These are phyloP conservation scores for Hestina assimilis DNA, from an alignment of 1,140 invertebrate species.

Conservation along the genomic window DNA sequence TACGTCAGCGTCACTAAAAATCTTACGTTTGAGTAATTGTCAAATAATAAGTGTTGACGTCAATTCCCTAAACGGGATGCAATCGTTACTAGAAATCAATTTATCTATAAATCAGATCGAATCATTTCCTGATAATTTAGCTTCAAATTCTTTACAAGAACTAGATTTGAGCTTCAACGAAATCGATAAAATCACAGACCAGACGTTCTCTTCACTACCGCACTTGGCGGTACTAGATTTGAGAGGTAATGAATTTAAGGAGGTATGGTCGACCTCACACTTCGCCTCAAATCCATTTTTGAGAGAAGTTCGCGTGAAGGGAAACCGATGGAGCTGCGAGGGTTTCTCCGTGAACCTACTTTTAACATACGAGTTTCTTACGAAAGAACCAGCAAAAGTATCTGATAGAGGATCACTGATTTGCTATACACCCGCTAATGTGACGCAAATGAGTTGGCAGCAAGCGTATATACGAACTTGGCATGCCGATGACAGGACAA, in stretches of 20 bases:
- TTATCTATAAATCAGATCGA: constrained; percentile 81
- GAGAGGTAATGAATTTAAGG: constrained; percentile 83
- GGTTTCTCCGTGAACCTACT: constrained; percentile 79
- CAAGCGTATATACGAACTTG: constrained; percentile 81
- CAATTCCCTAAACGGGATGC: constrained; percentile 71
- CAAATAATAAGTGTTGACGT: constrained; percentile 77
- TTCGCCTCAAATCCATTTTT: constrained; percentile 81
- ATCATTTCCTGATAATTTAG: constrained; percentile 74
- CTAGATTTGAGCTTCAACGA: constrained; percentile 79
- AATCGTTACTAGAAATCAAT: constrained; percentile 76
- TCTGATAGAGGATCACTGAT: constrained; percentile 53
- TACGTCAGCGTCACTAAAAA: constrained; percentile 76
- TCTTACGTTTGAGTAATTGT: constrained; percentile 79
- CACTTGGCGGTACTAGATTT: constrained; percentile 80
- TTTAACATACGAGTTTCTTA: constrained; percentile 80
- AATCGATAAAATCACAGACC: constrained; percentile 70
- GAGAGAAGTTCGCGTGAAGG: constrained; percentile 79
- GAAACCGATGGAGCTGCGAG: constrained; percentile 87
- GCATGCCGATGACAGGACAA: constrained; percentile 57
- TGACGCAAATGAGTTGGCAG: constrained; percentile 82
- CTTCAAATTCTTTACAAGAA: constrained; percentile 75
- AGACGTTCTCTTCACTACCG: constrained; percentile 78
- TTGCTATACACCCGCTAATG: constrained; percentile 81
- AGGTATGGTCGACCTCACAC: constrained; percentile 77
- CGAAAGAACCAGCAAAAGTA: constrained; percentile 76